Conservation (phyloP, 2,797 vertebrate species). For the Crotalus adamanteus region DNA sequence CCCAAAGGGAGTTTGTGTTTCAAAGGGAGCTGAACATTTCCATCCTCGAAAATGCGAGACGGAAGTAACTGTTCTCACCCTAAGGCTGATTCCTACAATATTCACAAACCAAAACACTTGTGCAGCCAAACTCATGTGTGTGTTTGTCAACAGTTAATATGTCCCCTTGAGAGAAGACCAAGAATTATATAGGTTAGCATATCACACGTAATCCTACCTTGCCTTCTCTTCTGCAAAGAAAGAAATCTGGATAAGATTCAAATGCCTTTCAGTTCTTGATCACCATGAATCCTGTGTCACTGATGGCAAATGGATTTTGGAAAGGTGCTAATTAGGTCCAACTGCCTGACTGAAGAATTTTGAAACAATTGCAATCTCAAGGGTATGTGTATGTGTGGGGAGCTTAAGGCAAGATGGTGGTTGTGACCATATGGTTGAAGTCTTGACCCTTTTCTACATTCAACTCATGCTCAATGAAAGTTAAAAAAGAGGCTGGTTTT, state of each 20-base stretch:
- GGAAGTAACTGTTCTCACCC: background rate
- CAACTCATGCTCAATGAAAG: background rate
- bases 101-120: background rate
- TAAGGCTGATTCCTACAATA: background rate
- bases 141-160: background rate
- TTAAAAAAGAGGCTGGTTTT: background rate
- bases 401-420: background rate
- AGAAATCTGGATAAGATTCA: background rate
- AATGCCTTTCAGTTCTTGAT: background rate
- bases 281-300: background rate
- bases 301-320: background rate
- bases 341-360: background rate
- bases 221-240: background rate
- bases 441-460: background rate
- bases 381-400: background rate
- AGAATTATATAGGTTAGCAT: background rate
- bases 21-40: background rate
- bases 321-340: background rate
- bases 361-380: background rate
- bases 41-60: background rate
- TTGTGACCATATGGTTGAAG: background rate
- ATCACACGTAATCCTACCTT: background rate
- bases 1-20: background rate
- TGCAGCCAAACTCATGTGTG: background rate
- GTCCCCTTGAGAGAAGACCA: background rate